Evolutionary conservation across 1,140 invertebrate genomes (phyloP).

Genomic region (Heliconius eleuchia): DNA sequence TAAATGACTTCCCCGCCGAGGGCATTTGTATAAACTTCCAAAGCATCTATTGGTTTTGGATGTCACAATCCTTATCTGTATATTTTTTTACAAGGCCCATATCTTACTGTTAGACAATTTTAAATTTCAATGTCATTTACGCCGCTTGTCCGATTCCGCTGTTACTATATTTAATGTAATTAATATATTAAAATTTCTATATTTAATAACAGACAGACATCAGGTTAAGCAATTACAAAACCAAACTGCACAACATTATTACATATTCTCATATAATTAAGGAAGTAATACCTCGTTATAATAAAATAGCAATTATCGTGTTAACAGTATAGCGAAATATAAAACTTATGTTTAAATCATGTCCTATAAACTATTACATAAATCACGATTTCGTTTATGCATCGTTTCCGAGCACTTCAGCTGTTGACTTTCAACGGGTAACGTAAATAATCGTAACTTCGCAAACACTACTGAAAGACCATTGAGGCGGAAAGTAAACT

Average conservation of each 20-base stretch:
- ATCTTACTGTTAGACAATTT: too few relatives aligned
- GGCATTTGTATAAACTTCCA: neutral
- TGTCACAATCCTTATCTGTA: too few relatives aligned
- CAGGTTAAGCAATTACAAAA: neutral
- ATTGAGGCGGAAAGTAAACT: conserved; percentile 20
- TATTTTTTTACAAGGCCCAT: neutral
- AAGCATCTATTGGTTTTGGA: too few relatives aligned
- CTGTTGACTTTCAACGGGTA: neutral
- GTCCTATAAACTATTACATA: neutral
- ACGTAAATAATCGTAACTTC: conserved; percentile 9
- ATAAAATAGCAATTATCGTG: conserved; percentile 8
- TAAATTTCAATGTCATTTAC: too few relatives aligned
- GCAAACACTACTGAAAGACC: conserved; percentile 11
- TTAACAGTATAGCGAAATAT: neutral
- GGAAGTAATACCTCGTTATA: neutral
- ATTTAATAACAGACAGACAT: too few relatives aligned
- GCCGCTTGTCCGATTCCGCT: too few relatives aligned
- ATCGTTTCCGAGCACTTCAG: neutral
- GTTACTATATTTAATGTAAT: neutral
- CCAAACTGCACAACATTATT: neutral
- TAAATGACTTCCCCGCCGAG: neutral
- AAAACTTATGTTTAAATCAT: neutral
- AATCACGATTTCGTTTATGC: neutral
- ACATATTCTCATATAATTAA: neutral
- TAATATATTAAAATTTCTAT: neutral